These are phyloP conservation scores for Agrotis ipsilon DNA, from an alignment of 2,888 invertebrate species.

Conservation along the genomic window DNA sequence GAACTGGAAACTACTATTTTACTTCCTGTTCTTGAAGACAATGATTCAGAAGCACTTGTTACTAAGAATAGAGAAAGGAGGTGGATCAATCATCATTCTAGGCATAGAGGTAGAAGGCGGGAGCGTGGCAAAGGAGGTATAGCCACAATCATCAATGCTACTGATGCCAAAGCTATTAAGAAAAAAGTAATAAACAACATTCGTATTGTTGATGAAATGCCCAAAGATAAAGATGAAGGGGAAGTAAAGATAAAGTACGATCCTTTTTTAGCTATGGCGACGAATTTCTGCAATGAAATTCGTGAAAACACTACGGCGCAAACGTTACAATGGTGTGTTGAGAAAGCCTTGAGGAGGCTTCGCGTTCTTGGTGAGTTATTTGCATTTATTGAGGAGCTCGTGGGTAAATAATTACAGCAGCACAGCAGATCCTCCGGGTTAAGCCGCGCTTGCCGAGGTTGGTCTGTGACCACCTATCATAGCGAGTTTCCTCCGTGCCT, in stretches of 20 bases:
- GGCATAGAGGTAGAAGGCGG: slow-evolving; percentile 63
- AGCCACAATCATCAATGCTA: slow-evolving; percentile 32
- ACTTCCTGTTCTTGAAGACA: slow-evolving; percentile 72
- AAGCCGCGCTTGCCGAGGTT: too few relatives aligned
- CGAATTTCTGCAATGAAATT: slow-evolving; percentile 83
- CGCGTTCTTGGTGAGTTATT: slow-evolving; percentile 78
- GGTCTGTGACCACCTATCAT: too few relatives aligned
- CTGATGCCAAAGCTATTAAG: slow-evolving; percentile 35
- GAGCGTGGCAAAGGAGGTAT: slow-evolving; percentile 56
- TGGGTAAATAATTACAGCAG: too few relatives aligned
- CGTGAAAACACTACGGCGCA: slow-evolving; percentile 77
- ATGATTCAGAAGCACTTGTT: slow-evolving; percentile 38
- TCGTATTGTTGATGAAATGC: background rate
- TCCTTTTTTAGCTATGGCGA: slow-evolving; percentile 81
- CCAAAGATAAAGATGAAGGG: slow-evolving; percentile 13
- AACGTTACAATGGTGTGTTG: slow-evolving; percentile 82
- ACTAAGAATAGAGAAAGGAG: slow-evolving; percentile 73
- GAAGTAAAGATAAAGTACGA: slow-evolving; percentile 62
- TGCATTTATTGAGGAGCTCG: too few relatives aligned
- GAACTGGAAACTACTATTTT: slow-evolving; percentile 76
- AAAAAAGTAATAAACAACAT: slow-evolving; percentile 2
- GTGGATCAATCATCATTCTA: slow-evolving; percentile 80
- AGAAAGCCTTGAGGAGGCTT: slow-evolving; percentile 82
- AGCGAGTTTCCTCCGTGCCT: too few relatives aligned
- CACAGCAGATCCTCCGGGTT: too few relatives aligned